phyloP scores from a whole-genome alignment of 2,888 invertebrate species.

The Torymus texanus region DNA sequence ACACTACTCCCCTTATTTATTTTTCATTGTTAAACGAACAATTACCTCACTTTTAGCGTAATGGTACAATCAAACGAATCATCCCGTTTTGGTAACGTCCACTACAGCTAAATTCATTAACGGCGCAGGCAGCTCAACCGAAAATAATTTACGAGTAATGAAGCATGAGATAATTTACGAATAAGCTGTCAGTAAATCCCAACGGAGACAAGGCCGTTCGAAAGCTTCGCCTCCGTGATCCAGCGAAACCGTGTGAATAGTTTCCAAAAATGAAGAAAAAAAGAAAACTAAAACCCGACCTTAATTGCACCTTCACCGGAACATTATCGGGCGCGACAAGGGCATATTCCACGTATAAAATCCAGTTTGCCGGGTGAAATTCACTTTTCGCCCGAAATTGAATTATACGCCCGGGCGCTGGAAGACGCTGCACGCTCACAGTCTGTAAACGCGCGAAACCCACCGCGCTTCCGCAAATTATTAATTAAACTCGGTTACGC shows the following conservation, averaged over 20 bases:
- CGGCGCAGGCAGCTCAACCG: not conserved
- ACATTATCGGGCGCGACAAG: not conserved
- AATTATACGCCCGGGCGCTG: not conserved
- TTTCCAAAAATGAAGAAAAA: too few relatives aligned
- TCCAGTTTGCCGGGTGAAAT: not conserved
- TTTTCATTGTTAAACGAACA: too few relatives aligned
- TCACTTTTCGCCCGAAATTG: not conserved
- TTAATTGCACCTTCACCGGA: not conserved
- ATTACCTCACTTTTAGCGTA: not conserved
- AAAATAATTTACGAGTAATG: conserved; percentile 18
- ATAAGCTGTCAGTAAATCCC: not conserved
- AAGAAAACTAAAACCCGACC: too few relatives aligned
- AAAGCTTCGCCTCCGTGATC: not conserved
- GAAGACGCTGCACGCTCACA: too few relatives aligned
- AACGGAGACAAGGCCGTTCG: not conserved
- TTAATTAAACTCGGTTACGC: conserved; percentile 28
- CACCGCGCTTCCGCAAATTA: not conserved
- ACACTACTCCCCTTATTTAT: too few relatives aligned
- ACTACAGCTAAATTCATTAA: conserved; percentile 22
- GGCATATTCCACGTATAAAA: not conserved
- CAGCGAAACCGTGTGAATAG: too few relatives aligned
- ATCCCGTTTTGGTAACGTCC: not conserved
- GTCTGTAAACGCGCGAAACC: not conserved
- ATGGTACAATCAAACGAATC: not conserved
- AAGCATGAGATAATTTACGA: conserved; percentile 12